Percentiles rank a stretch among this genome's conserved stretches.
Evolutionary conservation across 2,113 vertebrate genomes (phyloP).

Genomic region (Misgurnus anguillicaudatus): DNA sequence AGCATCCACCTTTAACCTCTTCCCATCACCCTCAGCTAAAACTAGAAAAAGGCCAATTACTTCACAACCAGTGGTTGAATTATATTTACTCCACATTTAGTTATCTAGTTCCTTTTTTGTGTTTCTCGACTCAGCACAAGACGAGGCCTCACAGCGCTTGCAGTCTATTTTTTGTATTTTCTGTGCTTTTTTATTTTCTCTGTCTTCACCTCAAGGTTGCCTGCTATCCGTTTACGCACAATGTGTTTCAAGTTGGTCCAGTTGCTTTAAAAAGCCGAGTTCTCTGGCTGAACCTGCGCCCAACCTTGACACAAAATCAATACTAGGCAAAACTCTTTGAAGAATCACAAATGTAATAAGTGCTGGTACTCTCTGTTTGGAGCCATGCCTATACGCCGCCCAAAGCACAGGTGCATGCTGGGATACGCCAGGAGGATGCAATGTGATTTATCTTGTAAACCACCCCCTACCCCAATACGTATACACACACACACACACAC

Average conservation of each 20-base stretch:
- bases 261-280: conserved; percentile 78
- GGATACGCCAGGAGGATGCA: conserved; percentile 36
- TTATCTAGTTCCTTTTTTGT: conserved; percentile 37
- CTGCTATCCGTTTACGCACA: conserved; percentile 72
- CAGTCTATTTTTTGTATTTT: conserved; percentile 55
- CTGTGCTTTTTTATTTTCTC: conserved; percentile 68
- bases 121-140: conserved; percentile 12
- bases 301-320: conserved; percentile 85
- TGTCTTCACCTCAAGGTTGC: conserved; percentile 78
- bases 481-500: neutral
- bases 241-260: conserved; percentile 74
- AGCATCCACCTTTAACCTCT: conserved; percentile 40
- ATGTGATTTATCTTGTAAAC: conserved; percentile 35
- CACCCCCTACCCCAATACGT: neutral
- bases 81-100: conserved; percentile 34
- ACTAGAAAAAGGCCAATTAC: conserved; percentile 22
- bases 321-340: conserved; percentile 83
- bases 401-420: conserved; percentile 45
- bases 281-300: conserved; percentile 79
- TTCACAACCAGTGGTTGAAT: conserved; percentile 18
- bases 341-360: conserved; percentile 84
- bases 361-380: conserved; percentile 68
- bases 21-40: conserved; percentile 16
- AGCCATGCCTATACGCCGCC: conserved; percentile 55
- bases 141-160: conserved; percentile 4